Evolutionary conservation across 2,113 vertebrate genomes (phyloP).

Genomic region (Girardinichthys multiradiatus): DNA sequence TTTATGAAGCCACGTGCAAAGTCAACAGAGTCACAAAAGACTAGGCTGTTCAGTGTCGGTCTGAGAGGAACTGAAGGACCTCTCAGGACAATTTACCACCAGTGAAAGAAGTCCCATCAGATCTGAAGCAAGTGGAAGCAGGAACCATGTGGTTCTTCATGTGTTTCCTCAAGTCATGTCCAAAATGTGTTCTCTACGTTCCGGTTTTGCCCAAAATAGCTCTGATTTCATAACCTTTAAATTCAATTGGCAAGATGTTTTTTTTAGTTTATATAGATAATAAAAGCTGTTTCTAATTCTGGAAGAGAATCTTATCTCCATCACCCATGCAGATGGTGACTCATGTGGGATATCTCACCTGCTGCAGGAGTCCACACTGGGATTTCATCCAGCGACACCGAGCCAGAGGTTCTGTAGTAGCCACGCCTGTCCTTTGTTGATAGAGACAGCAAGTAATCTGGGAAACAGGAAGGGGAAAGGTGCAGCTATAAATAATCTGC

Average conservation of each 20-base stretch:
- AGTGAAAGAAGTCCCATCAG: no score
- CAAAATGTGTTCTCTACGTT: background rate
- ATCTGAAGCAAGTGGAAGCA: no score
- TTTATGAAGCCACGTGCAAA: no score
- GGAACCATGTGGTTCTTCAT: background rate
- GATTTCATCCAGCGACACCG: constrained; percentile 80
- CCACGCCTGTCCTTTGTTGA: constrained; percentile 78
- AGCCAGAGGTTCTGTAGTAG: constrained; percentile 79
- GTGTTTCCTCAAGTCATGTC: background rate
- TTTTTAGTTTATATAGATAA: background rate
- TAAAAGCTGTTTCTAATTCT: constrained; percentile 1
- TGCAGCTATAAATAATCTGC: background rate
- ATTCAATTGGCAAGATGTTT: background rate
- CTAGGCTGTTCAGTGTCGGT: no score
- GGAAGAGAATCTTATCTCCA: background rate
- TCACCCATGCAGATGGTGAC: background rate
- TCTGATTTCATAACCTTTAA: no score
- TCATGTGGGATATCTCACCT: constrained; percentile 53
- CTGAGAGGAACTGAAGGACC: no score
- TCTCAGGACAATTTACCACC: no score
- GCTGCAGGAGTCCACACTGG: constrained; percentile 80
- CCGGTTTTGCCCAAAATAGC: background rate
- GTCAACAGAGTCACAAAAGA: no score
- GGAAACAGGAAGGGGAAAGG: background rate
- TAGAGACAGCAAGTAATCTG: constrained; percentile 82